Conservation (phyloP, 30 jellyfish, hydroid and myxozoan species). For the Pelagia noctiluca region DNA sequence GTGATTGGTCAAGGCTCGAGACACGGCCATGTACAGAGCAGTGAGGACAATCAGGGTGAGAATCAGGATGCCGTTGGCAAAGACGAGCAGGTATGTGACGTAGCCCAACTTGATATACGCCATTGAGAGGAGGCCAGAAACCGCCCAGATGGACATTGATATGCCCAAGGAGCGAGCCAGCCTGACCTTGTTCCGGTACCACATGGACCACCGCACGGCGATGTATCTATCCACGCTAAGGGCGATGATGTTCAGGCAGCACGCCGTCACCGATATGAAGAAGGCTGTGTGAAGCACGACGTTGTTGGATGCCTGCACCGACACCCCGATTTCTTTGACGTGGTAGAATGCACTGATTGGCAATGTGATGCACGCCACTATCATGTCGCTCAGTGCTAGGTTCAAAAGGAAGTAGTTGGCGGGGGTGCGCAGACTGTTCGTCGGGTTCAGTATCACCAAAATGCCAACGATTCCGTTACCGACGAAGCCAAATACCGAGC, state of each 20-base stretch:
- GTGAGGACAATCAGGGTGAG: slow-evolving; percentile 61
- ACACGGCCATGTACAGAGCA: slow-evolving; percentile 54
- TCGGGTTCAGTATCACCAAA: slow-evolving; percentile 45
- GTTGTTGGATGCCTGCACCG: slow-evolving; percentile 32
- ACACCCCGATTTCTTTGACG: slow-evolving; percentile 10
- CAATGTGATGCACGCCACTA: slow-evolving; percentile 64
- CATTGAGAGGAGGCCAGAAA: slow-evolving; percentile 61
- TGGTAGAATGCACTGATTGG: slow-evolving; percentile 58
- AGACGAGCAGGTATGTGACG: slow-evolving; percentile 55
- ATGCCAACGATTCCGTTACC: slow-evolving; percentile 75
- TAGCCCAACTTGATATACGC: slow-evolving; percentile 60
- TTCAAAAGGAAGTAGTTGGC: slow-evolving; percentile 71
- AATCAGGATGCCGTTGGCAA: slow-evolving; percentile 71
- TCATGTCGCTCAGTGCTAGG: slow-evolving; percentile 76
- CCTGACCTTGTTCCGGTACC: slow-evolving; percentile 60
- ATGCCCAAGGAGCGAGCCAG: slow-evolving; percentile 43
- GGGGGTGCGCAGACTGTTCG: slow-evolving; percentile 71
- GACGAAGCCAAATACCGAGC: slow-evolving; percentile 43
- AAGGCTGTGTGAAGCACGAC: slow-evolving; percentile 49
- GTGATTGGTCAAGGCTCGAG: slow-evolving; percentile 36
- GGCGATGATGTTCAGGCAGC: slow-evolving; percentile 61
- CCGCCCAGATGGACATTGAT: slow-evolving; percentile 55
- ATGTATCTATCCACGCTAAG: slow-evolving; percentile 71
- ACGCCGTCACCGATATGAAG: slow-evolving; percentile 66
- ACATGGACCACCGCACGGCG: slow-evolving; percentile 68